Evolutionary conservation across 1,140 invertebrate genomes (phyloP).

Genomic region (Archivesica marissinica): DNA sequence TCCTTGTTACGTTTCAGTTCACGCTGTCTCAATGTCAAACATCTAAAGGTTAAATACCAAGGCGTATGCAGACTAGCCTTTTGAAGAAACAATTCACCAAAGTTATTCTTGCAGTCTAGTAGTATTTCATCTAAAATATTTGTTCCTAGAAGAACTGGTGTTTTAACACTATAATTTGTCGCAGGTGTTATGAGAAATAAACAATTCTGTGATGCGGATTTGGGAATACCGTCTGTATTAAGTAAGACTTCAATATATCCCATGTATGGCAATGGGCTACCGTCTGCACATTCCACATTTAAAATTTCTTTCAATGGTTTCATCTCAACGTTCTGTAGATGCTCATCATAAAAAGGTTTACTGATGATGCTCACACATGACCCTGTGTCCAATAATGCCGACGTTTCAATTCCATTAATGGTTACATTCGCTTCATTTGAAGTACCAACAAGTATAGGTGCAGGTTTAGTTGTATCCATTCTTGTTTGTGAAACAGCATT

Average conservation of each 20-base stretch:
- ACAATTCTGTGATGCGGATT: not conserved
- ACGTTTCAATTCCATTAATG: conserved; percentile 23
- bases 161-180: conserved; percentile 21
- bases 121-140: conserved; percentile 43
- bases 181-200: conserved; percentile 30
- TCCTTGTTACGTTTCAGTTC: conserved; percentile 27
- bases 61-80: conserved; percentile 32
- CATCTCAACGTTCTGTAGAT: not conserved
- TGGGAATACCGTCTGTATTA: not conserved
- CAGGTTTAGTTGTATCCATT: too few species aligned
- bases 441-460: conserved; percentile 22
- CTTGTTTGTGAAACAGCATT: too few species aligned
- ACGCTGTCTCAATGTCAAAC: not conserved
- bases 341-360: conserved; percentile 5
- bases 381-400: conserved; percentile 24
- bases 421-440: conserved; percentile 18
- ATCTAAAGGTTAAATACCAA: conserved; percentile 50
- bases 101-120: conserved; percentile 15
- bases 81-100: conserved; percentile 34
- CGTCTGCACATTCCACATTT: conserved; percentile 37
- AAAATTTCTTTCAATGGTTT: conserved; percentile 8
- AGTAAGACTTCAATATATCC: conserved; percentile 27
- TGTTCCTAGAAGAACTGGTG: conserved; percentile 21
- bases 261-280: conserved; percentile 10
- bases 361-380: conserved; percentile 19